phyloP scores from a whole-genome alignment of 2,888 invertebrate species.

The Morpho achilles region DNA sequence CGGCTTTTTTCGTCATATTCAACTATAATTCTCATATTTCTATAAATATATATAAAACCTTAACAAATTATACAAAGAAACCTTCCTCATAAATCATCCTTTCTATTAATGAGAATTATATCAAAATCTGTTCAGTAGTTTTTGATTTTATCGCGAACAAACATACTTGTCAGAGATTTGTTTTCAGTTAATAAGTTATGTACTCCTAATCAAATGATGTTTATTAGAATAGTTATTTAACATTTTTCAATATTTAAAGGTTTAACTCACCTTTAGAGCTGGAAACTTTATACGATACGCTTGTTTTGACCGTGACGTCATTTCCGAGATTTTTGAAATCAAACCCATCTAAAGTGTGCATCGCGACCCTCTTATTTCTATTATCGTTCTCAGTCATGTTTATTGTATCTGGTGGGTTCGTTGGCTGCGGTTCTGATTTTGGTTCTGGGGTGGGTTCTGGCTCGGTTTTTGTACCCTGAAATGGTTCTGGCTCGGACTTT shows the following conservation, averaged over 20 bases:
- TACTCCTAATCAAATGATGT: too few species aligned
- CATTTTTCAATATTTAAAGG: slow-evolving; percentile 1
- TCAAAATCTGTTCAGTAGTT: too few species aligned
- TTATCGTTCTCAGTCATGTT: slow-evolving; percentile 55
- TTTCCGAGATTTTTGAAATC: slow-evolving; percentile 71
- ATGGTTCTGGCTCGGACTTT: slow-evolving; percentile 32
- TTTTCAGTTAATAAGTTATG: too few species aligned
- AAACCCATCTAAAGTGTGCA: slow-evolving; percentile 64
- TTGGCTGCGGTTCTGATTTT: slow-evolving; percentile 52
- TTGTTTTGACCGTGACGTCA: slow-evolving; percentile 87
- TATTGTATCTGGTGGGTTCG: slow-evolving; percentile 39
- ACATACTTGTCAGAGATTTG: too few species aligned
- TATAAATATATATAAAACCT: too few species aligned
- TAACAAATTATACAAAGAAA: too few species aligned
- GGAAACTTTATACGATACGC: slow-evolving; percentile 88
- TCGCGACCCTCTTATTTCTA: slow-evolving; percentile 78
- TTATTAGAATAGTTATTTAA: background rate
- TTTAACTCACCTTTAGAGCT: slow-evolving; percentile 62
- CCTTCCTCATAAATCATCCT: too few species aligned
- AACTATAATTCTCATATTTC: too few species aligned
- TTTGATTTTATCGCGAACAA: too few species aligned
- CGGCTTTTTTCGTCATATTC: too few species aligned
- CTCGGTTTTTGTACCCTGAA: slow-evolving; percentile 53
- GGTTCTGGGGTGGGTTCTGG: slow-evolving; percentile 48
- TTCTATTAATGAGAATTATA: too few species aligned